A percentile compares a stretch with the other conserved stretches of the same genome.
Conservation (phyloP, 92 coral and sea anemone genomes). For the Paragorgia papillata region DNA sequence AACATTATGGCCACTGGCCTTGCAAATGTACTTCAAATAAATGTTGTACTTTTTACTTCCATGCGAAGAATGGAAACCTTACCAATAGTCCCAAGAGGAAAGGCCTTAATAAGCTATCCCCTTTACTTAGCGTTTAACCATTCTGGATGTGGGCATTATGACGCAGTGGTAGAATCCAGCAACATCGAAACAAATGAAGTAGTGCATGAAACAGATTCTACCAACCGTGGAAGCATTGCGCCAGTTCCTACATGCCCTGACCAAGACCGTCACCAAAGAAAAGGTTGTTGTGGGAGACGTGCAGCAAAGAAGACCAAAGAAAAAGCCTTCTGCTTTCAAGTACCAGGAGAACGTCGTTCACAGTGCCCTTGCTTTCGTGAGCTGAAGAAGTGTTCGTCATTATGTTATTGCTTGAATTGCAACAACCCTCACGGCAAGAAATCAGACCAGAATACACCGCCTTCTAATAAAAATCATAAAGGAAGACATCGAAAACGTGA, state of each 20-base stretch:
- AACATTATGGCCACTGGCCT: too few species aligned
- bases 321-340: constrained; percentile 4
- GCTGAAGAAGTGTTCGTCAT: not conserved
- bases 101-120: not conserved
- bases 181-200: too few species aligned
- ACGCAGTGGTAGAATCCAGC: constrained; percentile 23
- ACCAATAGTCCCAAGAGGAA: too few species aligned
- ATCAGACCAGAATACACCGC: not conserved
- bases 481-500: constrained; percentile 1
- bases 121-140: constrained; percentile 26
- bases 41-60: too few species aligned
- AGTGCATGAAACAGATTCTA: not conserved
- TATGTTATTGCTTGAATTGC: constrained; percentile 9
- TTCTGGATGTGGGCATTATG: constrained; percentile 24
- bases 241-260: not conserved
- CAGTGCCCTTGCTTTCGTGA: constrained; percentile 29
- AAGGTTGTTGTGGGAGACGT: not conserved
- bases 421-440: constrained; percentile 12
- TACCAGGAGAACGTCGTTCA: constrained; percentile 21
- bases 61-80: too few species aligned
- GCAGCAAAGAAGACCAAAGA: constrained; percentile 9
- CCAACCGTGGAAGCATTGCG: too few species aligned
- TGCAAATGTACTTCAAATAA: too few species aligned
- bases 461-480: not conserved
- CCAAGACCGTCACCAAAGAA: not conserved